Base-by-base conservation (phyloP, 2,113 vertebrate species). In the Marmota monax region DNA sequence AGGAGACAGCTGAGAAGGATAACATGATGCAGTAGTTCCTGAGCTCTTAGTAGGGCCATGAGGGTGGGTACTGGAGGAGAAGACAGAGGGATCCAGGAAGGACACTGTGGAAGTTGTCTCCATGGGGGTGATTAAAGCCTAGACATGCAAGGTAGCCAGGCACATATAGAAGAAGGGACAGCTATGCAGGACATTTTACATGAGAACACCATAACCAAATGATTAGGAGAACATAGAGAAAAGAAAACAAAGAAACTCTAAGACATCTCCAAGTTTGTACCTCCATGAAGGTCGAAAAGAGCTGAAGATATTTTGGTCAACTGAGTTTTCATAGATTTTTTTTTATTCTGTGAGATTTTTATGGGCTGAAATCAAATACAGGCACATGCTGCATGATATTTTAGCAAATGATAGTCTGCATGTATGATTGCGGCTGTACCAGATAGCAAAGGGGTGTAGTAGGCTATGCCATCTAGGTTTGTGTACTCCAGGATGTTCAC, bases 121-220 rank as follows among this genome's bases (percentile, higher is more conserved):
- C 12, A 53, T 67, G 27, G 3, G 1, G 4, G 10, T 65, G 56
- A 48, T 14, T 32, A 74, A 2, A 29, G 1, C n/a, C 4, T 17
- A 34, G 61, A 45, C 0, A 17, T 7, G 4, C 22, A 70, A 67
- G 8, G 23, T 0, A 13, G 20, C 77, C 4, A 9, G 1, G 6
- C 4, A 5, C 18, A n/a, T 6, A 2, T 5, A 32, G 13, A 6
- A 45, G 80, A 48, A 61, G 34, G 25, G 27, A 37, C 73, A 61
- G 13, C 23, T 0, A 2, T 4, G 4, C 22, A 34, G 73, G 58
- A 1, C 48, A 16, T 34, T 72, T 27, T n/a, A 61, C 14, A 69
- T 51, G 12, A 70, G 20, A 69, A 16, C 23, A 56, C 32, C 22
- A 45, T 27, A 84, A 53, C 13, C 13, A 53, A 53, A 53, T 53